A percentile compares a stretch with the other conserved stretches of the same genome.
phyloP scores from a whole-genome alignment of 2,888 invertebrate genomes.

The Ryuthela nishihirai region DNA sequence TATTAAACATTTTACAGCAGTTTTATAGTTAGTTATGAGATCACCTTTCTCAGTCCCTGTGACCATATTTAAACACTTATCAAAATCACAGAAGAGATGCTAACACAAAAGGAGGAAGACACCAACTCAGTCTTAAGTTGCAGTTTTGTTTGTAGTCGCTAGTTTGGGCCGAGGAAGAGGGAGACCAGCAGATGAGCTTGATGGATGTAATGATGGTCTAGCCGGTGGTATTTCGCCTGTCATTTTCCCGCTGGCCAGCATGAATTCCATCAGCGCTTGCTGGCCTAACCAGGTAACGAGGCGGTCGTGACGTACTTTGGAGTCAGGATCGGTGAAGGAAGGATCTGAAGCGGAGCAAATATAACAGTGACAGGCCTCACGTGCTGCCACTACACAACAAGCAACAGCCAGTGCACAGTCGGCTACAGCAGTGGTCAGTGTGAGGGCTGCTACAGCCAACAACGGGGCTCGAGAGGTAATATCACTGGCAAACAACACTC shows the following conservation, averaged over 20 bases:
- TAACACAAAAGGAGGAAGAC: no score
- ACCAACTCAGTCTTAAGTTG: no score
- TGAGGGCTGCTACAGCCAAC: conserved; percentile 49
- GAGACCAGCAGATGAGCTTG: no score
- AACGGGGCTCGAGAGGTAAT: conserved; percentile 44
- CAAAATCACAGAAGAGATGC: no score
- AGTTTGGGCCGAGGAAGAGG: no score
- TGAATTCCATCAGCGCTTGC: conserved; percentile 37
- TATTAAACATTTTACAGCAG: no score
- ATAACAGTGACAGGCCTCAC: conserved; percentile 43
- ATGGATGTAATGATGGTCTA: no score
- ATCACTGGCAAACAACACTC: conserved; percentile 42
- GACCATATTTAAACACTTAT: no score
- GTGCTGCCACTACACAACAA: conserved; percentile 42
- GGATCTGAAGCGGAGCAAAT: conserved; percentile 21
- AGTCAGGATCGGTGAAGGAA: conserved; percentile 40
- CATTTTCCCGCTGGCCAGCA: conserved; percentile 30
- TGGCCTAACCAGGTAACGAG: conserved; percentile 44
- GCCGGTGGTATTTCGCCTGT: no score
- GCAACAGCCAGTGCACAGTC: conserved; percentile 44
- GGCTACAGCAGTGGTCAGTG: conserved; percentile 48
- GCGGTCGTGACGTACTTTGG: conserved; percentile 43
- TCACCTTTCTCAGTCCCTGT: no score
- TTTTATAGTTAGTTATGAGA: no score
- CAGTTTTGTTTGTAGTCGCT: no score